Conservation (phyloP, 2,888 invertebrate species). For the Tolmerus cingulatus region DNA sequence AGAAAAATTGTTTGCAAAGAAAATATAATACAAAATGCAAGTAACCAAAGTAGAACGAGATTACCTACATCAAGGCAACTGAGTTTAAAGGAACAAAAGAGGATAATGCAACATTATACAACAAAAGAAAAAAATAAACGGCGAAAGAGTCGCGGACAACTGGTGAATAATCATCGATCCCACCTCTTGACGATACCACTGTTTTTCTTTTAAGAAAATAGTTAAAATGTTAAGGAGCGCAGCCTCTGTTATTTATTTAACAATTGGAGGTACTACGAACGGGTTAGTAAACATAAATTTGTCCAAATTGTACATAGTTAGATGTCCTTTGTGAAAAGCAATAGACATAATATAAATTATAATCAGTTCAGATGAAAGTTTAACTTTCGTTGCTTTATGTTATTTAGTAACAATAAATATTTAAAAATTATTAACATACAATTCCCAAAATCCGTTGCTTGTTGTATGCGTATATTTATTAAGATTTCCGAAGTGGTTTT, state of each 20-base stretch:
- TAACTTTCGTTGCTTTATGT: background rate
- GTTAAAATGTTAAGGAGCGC: conserved; percentile 10
- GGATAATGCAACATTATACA: background rate
- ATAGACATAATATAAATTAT: background rate
- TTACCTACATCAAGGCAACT: background rate
- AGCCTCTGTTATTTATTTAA: background rate
- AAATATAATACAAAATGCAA: background rate
- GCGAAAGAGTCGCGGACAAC: conserved; percentile 20
- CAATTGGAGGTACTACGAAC: background rate
- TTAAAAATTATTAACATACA: background rate
- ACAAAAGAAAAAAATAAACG: background rate
- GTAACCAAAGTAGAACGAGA: background rate
- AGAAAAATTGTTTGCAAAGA: background rate
- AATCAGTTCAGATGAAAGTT: background rate
- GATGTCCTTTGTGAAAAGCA: background rate
- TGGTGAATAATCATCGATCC: conserved; percentile 35
- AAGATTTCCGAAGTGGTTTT: background rate
- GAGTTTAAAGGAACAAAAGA: background rate
- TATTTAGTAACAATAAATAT: background rate
- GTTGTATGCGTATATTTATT: background rate
- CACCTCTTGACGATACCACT: conserved; percentile 37
- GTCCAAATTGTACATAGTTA: conserved; percentile 23
- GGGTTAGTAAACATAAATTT: background rate
- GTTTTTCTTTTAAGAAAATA: conserved; percentile 31
- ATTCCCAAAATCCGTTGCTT: background rate